Evolutionary conservation across 2,797 vertebrate genomes (phyloP).

Genomic region (Babyrousa celebensis): DNA sequence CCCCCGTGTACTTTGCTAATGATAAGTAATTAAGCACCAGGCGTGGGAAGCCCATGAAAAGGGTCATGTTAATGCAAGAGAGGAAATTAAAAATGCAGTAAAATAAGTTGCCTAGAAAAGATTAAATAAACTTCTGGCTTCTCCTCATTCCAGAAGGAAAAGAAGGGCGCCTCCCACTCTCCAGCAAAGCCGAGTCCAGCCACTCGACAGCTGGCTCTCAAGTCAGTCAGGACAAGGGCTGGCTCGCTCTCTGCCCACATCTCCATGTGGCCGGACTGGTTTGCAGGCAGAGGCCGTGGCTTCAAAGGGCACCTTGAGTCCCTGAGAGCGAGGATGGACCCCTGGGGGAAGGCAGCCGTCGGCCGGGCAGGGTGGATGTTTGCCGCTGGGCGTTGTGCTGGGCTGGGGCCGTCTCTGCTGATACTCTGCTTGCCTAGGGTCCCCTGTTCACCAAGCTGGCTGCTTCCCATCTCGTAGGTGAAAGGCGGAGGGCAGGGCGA

Average conservation of each 20-base stretch:
- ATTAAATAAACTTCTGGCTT: slow-evolving; percentile 92
- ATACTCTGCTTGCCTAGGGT: slow-evolving; percentile 32
- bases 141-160: slow-evolving; percentile 86
- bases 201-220: slow-evolving; percentile 59
- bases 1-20: slow-evolving; percentile 93
- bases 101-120: slow-evolving; percentile 92
- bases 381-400: background rate
- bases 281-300: background rate
- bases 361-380: background rate
- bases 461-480: background rate
- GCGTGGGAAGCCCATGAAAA: slow-evolving; percentile 93
- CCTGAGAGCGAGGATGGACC: background rate
- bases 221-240: background rate
- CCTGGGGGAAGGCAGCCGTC: background rate
- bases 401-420: background rate
- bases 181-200: slow-evolving; percentile 29
- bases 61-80: slow-evolving; percentile 92
- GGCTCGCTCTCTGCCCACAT: background rate
- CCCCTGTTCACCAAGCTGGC: background rate
- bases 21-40: slow-evolving; percentile 94
- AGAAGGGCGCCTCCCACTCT: slow-evolving; percentile 33
- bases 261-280: background rate
- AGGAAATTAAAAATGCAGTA: slow-evolving; percentile 94
- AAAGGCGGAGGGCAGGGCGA: background rate
- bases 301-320: background rate